phyloP scores from a whole-genome alignment of 2,113 vertebrate genomes.

The Hypocryptadius cinnamomeus region DNA sequence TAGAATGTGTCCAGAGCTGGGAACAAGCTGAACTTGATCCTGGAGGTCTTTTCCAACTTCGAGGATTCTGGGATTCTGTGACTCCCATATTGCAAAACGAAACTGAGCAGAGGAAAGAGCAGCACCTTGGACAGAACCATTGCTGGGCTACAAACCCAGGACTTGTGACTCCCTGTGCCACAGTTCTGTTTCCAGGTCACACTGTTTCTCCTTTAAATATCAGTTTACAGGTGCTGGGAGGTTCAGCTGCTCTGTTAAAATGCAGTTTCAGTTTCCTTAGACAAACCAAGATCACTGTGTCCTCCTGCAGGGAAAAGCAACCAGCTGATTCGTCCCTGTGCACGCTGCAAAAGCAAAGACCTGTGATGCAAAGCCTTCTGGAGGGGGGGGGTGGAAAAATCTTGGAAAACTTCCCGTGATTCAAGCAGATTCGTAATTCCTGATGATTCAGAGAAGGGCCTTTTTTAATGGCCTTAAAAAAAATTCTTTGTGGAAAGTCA shows the following conservation, averaged over 20 bases:
- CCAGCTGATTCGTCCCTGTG: neutral
- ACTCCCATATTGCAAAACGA: neutral
- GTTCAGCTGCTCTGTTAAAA: neutral
- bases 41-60: neutral
- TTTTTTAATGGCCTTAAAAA: constrained; percentile 4
- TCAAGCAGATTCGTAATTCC: constrained; percentile 15
- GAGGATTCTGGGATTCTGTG: neutral
- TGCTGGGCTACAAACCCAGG: neutral
- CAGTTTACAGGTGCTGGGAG: neutral
- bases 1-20: no score
- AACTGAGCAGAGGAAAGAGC: neutral
- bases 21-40: neutral
- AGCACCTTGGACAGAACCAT: neutral
- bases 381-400: neutral
- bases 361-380: constrained; percentile 8
- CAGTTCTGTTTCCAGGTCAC: neutral
- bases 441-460: constrained; percentile 15
- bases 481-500: neutral
- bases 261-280: neutral
- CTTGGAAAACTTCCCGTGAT: constrained; percentile 36
- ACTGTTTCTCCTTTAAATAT: neutral
- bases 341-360: neutral
- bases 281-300: neutral
- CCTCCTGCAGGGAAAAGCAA: constrained; percentile 7
- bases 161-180: neutral